Conservation (phyloP, 2,888 invertebrate species). For the Arge pagana region DNA sequence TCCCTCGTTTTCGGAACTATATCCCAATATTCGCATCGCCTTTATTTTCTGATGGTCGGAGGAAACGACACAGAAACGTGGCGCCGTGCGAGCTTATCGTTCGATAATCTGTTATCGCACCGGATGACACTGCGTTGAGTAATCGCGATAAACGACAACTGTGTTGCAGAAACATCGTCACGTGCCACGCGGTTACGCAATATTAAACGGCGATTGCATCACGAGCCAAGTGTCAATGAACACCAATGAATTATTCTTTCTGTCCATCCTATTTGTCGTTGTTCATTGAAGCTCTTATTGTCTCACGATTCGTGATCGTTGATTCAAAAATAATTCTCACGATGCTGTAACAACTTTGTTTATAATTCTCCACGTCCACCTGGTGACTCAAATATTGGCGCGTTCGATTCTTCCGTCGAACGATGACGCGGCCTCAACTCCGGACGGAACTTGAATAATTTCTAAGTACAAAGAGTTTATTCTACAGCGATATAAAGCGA, state of each 20-base stretch:
- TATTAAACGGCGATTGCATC: conserved; percentile 18
- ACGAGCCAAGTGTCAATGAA: conserved; percentile 21
- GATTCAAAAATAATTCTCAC: too few species aligned
- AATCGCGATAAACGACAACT: conserved; percentile 20
- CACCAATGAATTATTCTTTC: conserved; percentile 21
- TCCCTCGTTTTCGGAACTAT: too few species aligned
- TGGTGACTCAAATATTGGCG: too few species aligned
- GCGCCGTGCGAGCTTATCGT: conserved; percentile 11
- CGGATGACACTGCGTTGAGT: conserved; percentile 11
- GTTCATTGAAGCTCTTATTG: conserved; percentile 17
- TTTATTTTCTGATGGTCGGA: background rate
- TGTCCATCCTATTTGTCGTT: conserved; percentile 19
- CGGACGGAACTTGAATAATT: too few species aligned
- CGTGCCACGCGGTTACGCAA: conserved; percentile 7
- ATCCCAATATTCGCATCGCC: too few species aligned
- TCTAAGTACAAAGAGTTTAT: too few species aligned
- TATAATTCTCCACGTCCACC: too few species aligned
- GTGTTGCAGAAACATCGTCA: conserved; percentile 15
- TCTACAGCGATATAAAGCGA: too few species aligned
- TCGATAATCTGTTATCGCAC: conserved; percentile 10
- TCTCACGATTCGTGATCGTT: too few species aligned
- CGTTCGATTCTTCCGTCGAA: too few species aligned
- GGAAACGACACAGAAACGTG: background rate
- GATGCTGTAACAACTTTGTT: too few species aligned
- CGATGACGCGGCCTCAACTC: too few species aligned